Conservation (phyloP, 2,113 vertebrate genomes). For the Rafetus swinhoei region DNA sequence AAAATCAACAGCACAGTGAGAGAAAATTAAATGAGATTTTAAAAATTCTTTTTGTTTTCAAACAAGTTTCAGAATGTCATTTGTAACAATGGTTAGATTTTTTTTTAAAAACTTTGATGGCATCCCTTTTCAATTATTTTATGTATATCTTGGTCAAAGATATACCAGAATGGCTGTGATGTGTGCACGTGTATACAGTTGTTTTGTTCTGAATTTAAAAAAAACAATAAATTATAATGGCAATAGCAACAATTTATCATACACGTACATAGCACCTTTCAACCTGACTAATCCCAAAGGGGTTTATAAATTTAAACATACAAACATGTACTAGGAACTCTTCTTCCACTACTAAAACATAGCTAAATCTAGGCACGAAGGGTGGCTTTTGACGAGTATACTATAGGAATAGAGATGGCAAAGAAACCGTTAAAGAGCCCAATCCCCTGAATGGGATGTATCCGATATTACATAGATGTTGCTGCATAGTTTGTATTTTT, state of each 20-base stretch:
- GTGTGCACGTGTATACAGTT: constrained; percentile 15
- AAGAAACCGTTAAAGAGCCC: constrained; percentile 53
- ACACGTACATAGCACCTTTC: constrained; percentile 59
- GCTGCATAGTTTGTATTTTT: constrained; percentile 18
- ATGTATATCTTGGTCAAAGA: neutral
- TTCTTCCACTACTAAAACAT: constrained; percentile 34
- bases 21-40: neutral
- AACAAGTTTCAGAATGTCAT: neutral
- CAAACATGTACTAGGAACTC: neutral
- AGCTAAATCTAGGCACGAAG: constrained; percentile 58
- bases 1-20: neutral
- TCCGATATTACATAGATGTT: constrained; percentile 46
- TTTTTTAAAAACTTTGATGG: neutral
- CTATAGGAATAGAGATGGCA: constrained; percentile 20
- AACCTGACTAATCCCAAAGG: constrained; percentile 59
- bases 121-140: neutral
- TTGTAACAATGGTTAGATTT: neutral
- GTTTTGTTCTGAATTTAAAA: constrained; percentile 45
- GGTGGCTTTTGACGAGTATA: constrained; percentile 54
- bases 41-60: neutral
- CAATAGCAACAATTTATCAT: constrained; percentile 61
- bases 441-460: neutral
- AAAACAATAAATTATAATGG: constrained; percentile 54
- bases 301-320: constrained; percentile 59
- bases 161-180: neutral